Percentiles rank a stretch among this genome's conserved stretches.
Evolutionary conservation across 2,797 vertebrate genomes (phyloP).

Genomic region (Arnoldichthys spilopterus): DNA sequence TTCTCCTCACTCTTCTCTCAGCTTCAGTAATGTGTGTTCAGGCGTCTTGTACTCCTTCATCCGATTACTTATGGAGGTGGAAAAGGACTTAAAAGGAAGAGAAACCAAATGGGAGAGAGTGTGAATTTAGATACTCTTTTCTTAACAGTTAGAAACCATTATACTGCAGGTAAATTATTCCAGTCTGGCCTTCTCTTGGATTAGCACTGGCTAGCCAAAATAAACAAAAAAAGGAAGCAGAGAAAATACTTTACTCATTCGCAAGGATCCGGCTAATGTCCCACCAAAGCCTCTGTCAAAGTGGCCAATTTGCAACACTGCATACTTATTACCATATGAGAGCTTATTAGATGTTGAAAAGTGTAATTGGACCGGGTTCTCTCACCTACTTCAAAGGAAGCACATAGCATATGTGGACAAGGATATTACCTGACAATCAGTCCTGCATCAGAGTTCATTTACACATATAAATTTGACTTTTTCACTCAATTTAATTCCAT

Average conservation of each 20-base stretch:
- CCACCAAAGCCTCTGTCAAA: conserved; percentile 62
- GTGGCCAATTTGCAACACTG: conserved; percentile 55
- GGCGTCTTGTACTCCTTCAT: neutral
- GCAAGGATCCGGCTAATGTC: conserved; percentile 68
- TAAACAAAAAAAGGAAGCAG: conserved; percentile 69
- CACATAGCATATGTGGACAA: conserved; percentile 3
- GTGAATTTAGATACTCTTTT: conserved; percentile 42
- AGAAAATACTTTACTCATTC: conserved; percentile 70
- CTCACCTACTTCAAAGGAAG: conserved; percentile 33
- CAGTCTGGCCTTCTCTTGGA: conserved; percentile 63
- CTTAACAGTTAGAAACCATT: conserved; percentile 55
- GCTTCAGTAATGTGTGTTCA: conserved; percentile 5
- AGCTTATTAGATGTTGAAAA: conserved; percentile 21
- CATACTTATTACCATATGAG: conserved; percentile 43
- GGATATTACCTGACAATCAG: conserved; percentile 29
- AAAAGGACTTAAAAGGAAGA: neutral
- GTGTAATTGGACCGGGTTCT: conserved; percentile 38
- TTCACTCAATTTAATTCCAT: conserved; percentile 40
- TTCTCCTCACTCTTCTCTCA: conserved; percentile 1
- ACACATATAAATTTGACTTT: conserved; percentile 31
- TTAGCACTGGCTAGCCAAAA: conserved; percentile 68
- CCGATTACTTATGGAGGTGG: neutral
- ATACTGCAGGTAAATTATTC: conserved; percentile 68
- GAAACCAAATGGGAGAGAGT: conserved; percentile 11
- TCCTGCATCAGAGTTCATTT: conserved; percentile 40